Percentiles rank a stretch among this genome's conserved stretches.
Conservation (phyloP, 2,113 vertebrate genomes). For the Albula glossodonta region DNA sequence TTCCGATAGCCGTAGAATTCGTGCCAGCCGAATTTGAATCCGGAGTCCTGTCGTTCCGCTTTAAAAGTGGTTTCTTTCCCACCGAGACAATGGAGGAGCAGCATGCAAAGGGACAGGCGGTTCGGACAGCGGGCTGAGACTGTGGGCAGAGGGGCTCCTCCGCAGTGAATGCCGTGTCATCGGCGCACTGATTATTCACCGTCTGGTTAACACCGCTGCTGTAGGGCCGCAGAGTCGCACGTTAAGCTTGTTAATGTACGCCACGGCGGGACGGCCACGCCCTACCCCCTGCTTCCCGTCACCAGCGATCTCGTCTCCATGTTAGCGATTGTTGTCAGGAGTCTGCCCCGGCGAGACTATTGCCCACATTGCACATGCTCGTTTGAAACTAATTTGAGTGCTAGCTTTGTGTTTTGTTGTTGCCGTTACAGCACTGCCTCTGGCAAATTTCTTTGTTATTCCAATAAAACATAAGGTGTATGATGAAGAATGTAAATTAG, state of each 20-base stretch:
- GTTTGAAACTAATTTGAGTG: neutral
- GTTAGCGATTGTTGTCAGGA: neutral
- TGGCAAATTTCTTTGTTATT: neutral
- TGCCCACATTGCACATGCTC: neutral
- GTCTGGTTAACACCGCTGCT: constrained; percentile 38
- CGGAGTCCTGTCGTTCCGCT: neutral
- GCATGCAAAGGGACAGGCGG: neutral
- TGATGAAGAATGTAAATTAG: neutral
- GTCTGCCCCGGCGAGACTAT: neutral
- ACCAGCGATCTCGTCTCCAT: neutral
- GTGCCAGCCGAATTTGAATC: neutral
- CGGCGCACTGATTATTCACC: constrained; percentile 32
- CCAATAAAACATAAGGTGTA: neutral
- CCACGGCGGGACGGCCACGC: neutral
- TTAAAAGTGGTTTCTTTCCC: neutral
- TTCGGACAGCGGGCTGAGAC: neutral
- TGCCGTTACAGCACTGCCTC: neutral
- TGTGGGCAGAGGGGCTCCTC: constrained; percentile 5
- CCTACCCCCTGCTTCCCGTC: neutral
- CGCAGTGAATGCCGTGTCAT: neutral
- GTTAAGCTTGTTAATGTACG: neutral
- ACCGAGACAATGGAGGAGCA: neutral
- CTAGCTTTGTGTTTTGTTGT: too few relatives aligned
- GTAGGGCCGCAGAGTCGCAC: constrained; percentile 10
- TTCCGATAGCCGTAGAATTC: neutral